Conservation (phyloP, 2,113 vertebrate species). For the Mellivora capensis region DNA sequence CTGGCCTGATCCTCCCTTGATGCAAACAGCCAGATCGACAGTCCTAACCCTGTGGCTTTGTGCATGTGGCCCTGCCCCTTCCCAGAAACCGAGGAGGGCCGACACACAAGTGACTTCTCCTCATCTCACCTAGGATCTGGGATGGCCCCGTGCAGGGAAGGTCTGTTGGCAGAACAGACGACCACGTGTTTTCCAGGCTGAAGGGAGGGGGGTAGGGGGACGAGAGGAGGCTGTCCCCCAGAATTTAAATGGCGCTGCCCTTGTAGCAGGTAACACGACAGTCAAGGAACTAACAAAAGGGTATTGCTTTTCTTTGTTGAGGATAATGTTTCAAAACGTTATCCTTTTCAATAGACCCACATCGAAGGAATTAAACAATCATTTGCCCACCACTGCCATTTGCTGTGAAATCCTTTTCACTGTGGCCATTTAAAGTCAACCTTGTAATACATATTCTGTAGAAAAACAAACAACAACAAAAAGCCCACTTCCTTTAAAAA, state of each 20-base stretch:
- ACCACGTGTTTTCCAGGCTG: background rate
- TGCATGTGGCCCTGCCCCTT: background rate
- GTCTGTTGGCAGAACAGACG: background rate
- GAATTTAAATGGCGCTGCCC: background rate
- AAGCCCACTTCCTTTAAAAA: background rate
- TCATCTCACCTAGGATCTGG: background rate
- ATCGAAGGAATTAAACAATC: background rate
- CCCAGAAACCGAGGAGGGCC: background rate
- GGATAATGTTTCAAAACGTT: background rate
- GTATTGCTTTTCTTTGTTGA: background rate
- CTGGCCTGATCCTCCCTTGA: background rate
- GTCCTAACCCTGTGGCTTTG: background rate
- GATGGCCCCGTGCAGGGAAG: background rate
- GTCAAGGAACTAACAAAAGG: background rate
- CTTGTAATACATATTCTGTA: background rate
- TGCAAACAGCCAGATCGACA: background rate
- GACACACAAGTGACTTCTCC: background rate
- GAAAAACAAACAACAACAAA: background rate
- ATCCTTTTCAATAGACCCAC: background rate
- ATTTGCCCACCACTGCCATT: background rate
- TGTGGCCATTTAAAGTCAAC: background rate
- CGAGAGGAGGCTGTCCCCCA: background rate
- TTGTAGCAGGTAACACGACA: background rate
- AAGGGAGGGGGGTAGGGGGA: background rate
- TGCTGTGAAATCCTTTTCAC: background rate